These are phyloP conservation scores for Coelopa frigida DNA, from an alignment of 1,140 invertebrate genomes.

Conservation along the genomic window DNA sequence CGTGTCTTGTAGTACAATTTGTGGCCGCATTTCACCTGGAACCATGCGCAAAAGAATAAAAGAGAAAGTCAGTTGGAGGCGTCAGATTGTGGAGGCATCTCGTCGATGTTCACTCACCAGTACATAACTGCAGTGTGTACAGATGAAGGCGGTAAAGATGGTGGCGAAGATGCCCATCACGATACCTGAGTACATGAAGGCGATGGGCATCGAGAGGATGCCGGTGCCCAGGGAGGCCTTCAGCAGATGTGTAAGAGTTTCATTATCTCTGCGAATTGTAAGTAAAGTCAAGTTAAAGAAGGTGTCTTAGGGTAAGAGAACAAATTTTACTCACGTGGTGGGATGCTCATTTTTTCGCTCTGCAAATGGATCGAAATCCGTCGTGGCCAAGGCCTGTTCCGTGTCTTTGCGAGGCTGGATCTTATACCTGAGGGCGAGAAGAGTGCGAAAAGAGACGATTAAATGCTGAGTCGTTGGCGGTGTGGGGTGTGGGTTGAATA, in stretches of 20 bases:
- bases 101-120: constrained; percentile 70
- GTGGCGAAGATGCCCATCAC: constrained; percentile 68
- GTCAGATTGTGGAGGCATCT: too few species aligned
- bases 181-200: constrained; percentile 74
- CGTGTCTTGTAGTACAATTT: constrained; percentile 63
- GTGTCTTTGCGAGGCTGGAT: constrained; percentile 48
- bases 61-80: too few species aligned
- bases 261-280: constrained; percentile 56
- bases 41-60: constrained; percentile 7
- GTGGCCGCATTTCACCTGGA: constrained; percentile 73
- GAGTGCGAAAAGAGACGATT: background rate
- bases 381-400: constrained; percentile 48
- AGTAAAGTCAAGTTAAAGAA: background rate
- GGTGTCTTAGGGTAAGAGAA: background rate
- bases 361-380: constrained; percentile 64
- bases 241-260: constrained; percentile 76
- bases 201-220: constrained; percentile 82
- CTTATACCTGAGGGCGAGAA: constrained; percentile 54
- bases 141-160: constrained; percentile 71
- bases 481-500: background rate
- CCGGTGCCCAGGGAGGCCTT: constrained; percentile 87
- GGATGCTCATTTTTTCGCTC: constrained; percentile 65
- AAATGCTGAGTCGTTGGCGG: background rate
- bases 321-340: constrained; percentile 62
- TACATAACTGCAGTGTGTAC: constrained; percentile 81